Base-by-base conservation (phyloP, 2,113 vertebrate species). In the Archocentrus centrarchus region DNA sequence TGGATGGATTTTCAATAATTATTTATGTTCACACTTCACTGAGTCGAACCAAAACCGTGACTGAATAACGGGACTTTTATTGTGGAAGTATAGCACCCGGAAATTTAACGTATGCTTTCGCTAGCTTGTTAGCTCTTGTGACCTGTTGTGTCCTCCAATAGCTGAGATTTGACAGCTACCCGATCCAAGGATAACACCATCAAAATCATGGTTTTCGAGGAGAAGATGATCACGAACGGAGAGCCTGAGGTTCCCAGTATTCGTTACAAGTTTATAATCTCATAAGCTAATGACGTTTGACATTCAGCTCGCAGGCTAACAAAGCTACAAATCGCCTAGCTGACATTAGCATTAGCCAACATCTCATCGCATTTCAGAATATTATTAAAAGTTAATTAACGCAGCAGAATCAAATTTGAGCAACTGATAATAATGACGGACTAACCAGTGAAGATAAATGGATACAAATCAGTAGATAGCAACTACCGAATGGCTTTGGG, bases 151-250 rank as follows among this genome's bases (percentile, higher is more conserved):
- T 93, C 94, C 93, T 94, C 89, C 88, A 87, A 1, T 39, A 4
- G 7, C 22, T 2, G 3, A n/a, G 6, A 55, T 30, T 47, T 80
- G 47, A 77, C 55, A 86, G 68, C 58, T 62, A 66, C 68, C 77
- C n/a, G 59, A 59, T 15, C 17, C 68, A 57, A 82, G 88, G 22
- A 83, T 85, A 84, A 63, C 13, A 75, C 1, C 20, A 7, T 1
- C 22, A 1, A 9, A 89, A 90, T 73, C 75, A 96, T 96, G 96
- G 96, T 95, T 86, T 92, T 91, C 14, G 96, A 96, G 39, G 92
- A 96, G 59, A 95, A 96, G 90, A 92, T 92, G 94, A 93, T 96
- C 27, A 44, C 39, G 53, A 95, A 95, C 80, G 96, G 95, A 83
- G 95, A 96, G 27, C 96, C 96, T 24, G 95, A 96, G 1, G 94